phyloP scores from a whole-genome alignment of 2,113 vertebrate species.

The Tyrannus savana region DNA sequence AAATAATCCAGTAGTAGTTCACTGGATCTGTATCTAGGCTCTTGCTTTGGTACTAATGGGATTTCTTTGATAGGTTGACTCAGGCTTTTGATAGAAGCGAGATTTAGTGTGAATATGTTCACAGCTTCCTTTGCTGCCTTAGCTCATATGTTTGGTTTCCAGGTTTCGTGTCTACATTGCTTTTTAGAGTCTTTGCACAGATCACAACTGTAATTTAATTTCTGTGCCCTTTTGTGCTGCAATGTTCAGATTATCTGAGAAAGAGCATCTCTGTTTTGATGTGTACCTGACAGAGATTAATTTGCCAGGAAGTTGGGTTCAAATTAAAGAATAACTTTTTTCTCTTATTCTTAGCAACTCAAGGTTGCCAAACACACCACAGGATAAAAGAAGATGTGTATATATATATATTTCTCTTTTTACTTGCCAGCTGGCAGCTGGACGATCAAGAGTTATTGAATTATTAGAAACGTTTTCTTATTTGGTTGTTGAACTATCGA shows the following conservation, averaged over 20 bases:
- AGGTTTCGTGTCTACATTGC: not conserved
- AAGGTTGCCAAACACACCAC: not conserved
- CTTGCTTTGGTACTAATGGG: not conserved
- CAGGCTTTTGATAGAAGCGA: slow-evolving; percentile 13
- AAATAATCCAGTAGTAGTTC: slow-evolving; percentile 21
- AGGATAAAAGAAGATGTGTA: not conserved
- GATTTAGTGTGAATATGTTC: slow-evolving; percentile 9
- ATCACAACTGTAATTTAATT: not conserved
- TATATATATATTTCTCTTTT: not conserved
- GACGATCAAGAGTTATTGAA: not conserved
- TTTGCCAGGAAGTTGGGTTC: not conserved
- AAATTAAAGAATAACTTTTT: not conserved
- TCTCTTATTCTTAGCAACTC: not conserved
- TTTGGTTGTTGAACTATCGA: not conserved
- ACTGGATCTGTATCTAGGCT: not conserved
- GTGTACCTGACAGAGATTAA: not conserved
- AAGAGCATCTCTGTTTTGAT: not conserved
- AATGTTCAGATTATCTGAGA: not conserved
- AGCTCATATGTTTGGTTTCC: not conserved
- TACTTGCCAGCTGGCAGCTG: not conserved
- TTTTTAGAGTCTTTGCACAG: not conserved
- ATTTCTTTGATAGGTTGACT: slow-evolving; percentile 49
- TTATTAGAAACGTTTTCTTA: not conserved
- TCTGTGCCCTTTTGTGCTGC: not conserved
- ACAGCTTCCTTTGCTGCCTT: slow-evolving; percentile 1